phyloP scores from a whole-genome alignment of 2,113 vertebrate species.

The Lates calcarifer region DNA sequence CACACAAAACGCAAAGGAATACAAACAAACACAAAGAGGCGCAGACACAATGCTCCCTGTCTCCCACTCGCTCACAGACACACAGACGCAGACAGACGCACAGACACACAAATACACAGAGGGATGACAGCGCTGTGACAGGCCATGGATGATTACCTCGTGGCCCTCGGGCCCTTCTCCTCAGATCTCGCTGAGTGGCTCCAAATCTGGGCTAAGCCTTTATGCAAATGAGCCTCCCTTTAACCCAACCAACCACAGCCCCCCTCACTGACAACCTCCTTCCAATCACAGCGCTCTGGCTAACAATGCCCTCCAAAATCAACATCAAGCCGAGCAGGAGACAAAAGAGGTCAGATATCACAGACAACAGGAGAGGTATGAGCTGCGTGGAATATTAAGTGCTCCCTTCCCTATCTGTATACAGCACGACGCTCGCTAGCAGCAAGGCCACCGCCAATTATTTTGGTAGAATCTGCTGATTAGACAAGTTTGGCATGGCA shows the following conservation, averaged over 20 bases:
- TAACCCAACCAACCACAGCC: constrained; percentile 80
- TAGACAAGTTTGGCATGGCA: constrained; percentile 79
- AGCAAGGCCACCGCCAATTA: constrained; percentile 83
- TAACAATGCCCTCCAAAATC: constrained; percentile 87
- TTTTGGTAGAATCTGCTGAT: constrained; percentile 83
- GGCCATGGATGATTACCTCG: constrained; percentile 84
- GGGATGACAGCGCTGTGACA: constrained; percentile 81
- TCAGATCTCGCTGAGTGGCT: constrained; percentile 84
- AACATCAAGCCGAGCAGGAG: constrained; percentile 82
- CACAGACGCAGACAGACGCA: constrained; percentile 57
- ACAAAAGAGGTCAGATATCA: constrained; percentile 87
- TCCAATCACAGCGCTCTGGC: constrained; percentile 78
- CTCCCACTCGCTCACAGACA: constrained; percentile 53
- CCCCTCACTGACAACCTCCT: constrained; percentile 70
- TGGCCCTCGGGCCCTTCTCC: constrained; percentile 83
- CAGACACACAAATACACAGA: constrained; percentile 71
- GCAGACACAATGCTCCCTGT: constrained; percentile 59
- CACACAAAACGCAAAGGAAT: constrained; percentile 61
- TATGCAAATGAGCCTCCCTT: constrained; percentile 82
- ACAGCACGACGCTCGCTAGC: constrained; percentile 75
- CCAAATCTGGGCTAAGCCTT: constrained; percentile 86
- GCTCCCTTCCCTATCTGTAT: constrained; percentile 76
- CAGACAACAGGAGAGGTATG: constrained; percentile 80
- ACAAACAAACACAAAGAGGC: constrained; percentile 70
- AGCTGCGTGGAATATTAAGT: constrained; percentile 82